Evolutionary conservation across 2,888 invertebrate species (phyloP).

Genomic region (Protodeltote pygarga): DNA sequence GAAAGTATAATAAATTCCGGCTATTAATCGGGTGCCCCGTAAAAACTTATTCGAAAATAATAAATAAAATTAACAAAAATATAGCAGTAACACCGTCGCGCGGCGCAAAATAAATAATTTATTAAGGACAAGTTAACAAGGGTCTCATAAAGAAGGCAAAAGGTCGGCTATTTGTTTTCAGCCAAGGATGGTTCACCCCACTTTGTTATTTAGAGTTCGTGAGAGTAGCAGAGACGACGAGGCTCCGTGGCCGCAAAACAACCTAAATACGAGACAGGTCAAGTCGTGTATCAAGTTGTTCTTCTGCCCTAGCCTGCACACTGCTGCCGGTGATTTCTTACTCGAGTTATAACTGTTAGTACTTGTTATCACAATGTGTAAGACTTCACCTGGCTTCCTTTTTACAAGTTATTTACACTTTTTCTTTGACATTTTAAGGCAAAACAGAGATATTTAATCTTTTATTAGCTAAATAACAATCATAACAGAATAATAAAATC

Average conservation of each 20-base stretch:
- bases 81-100: conserved; percentile 64
- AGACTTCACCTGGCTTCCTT: conserved; percentile 23
- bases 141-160: conserved; percentile 86
- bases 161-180: conserved; percentile 86
- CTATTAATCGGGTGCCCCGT: conserved; percentile 54
- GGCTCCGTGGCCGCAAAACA: conserved; percentile 62
- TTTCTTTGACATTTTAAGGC: not conserved
- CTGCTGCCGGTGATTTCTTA: conserved; percentile 37
- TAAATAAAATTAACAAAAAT: conserved; percentile 77
- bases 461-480: not conserved
- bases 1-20: conserved; percentile 53
- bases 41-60: conserved; percentile 72
- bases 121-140: conserved; percentile 86
- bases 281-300: conserved; percentile 39
- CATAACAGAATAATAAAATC: not conserved
- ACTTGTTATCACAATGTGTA: conserved; percentile 18
- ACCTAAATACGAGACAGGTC: conserved; percentile 54
- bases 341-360: conserved; percentile 26
- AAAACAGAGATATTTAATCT: not conserved
- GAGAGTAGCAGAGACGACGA: conserved; percentile 64
- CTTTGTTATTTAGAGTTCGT: conserved; percentile 82
- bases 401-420: conserved; percentile 9
- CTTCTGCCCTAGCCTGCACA: conserved; percentile 29
- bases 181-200: conserved; percentile 77
- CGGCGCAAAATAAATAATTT: conserved; percentile 83